Base-by-base conservation (phyloP, 2,113 vertebrate genomes). In the Chauna torquata region DNA sequence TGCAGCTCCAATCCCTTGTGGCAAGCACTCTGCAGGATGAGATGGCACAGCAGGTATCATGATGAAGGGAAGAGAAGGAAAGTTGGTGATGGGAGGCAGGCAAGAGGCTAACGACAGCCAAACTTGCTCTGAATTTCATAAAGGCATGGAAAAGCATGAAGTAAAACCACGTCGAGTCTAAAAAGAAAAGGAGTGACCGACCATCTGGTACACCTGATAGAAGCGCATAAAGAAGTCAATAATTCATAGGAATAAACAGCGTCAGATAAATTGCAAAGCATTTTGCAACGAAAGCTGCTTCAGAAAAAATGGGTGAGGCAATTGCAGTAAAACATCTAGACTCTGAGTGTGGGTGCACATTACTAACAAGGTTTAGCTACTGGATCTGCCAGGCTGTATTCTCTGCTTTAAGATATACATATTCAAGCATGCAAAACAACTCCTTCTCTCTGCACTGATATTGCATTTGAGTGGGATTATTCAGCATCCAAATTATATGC, bases 401-500 rank as follows among this genome's bases (percentile, higher is more conserved):
- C 55, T 77, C 57, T 74, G 36, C 61, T 76, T 8, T 1, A 49
- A 79, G 27, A 58, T 62, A 79, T 3, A 55, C 34, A 44, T 19
- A 38, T n/a, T 76, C 64, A 80, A 44, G 55, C n/a, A 65, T 36
- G 69, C 50, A 92, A 85, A 81, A 5, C 20, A 57, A 42, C 65
- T 80, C 65, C 58, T 65, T 90, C 79, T 19, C 25, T 81, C 68
- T 50, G 68, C 68, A 36, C 32, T 58, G 68, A 74, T 77, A 62
- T 58, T 72, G 45, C 45, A 32, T 70, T 70, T 50, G 58, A 91
- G 69, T 74, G 78, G 93, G 91, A 92, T 96, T 92, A 91, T 94
- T 94, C 94, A 92, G 86, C 75, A 91, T 82, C 84, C 71, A 97
- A 96, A 97, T 91, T 54, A 94, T 80, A 94, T 0, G 7, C 82